These are phyloP conservation scores for Panorpa germanica DNA, from an alignment of 2,888 invertebrate species.

Conservation along the genomic window DNA sequence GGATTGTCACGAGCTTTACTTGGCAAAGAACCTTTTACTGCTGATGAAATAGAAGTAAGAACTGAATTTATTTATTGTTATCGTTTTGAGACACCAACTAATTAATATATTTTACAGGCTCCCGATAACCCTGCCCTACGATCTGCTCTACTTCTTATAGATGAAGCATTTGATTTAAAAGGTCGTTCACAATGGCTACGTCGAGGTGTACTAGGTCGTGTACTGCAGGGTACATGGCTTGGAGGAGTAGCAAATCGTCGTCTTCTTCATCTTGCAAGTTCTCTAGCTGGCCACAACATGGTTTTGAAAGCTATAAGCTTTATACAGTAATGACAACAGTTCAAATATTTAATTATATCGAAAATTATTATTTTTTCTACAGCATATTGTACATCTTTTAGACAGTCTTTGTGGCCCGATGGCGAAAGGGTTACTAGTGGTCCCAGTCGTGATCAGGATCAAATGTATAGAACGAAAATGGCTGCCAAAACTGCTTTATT, in stretches of 20 bases:
- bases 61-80: too few relatives aligned
- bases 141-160: conserved; percentile 60
- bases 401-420: conserved; percentile 40
- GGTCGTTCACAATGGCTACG: conserved; percentile 67
- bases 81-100: too few relatives aligned
- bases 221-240: conserved; percentile 27
- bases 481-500: conserved; percentile 59
- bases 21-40: conserved; percentile 23
- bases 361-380: conserved; percentile 6
- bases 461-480: conserved; percentile 45
- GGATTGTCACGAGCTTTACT: conserved; percentile 46
- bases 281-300: conserved; percentile 57
- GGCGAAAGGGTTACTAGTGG: conserved; percentile 18
- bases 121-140: conserved; percentile 59
- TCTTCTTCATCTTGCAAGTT: conserved; percentile 61
- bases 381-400: conserved; percentile 18
- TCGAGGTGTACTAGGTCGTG: conserved; percentile 50
- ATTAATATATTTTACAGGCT: too few relatives aligned
- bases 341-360: conserved; percentile 4
- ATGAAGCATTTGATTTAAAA: conserved; percentile 70
- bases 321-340: too few relatives aligned
- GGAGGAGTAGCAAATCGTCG: conserved; percentile 67
- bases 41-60: conserved; percentile 1
- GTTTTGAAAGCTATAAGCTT: conserved; percentile 33
- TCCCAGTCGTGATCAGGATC: conserved; percentile 13